A percentile compares a stretch with the other conserved stretches of the same genome.
phyloP scores from a whole-genome alignment of 2,113 vertebrate genomes.

The Eptesicus fuscus region DNA sequence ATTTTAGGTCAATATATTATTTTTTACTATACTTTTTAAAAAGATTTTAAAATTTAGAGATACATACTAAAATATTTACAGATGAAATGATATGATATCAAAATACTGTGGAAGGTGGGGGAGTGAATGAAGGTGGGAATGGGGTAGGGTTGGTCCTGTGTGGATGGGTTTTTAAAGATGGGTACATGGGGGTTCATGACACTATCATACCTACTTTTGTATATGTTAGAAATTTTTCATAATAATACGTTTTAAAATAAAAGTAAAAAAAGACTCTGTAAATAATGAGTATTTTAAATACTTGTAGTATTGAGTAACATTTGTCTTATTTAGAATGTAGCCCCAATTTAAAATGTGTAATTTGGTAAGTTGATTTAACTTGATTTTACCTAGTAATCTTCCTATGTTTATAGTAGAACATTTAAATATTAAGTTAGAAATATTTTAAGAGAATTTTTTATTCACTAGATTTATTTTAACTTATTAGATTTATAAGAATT shows the following conservation, averaged over 20 bases:
- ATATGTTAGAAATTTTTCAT: not conserved
- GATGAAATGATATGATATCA: not conserved
- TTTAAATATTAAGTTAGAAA: not conserved
- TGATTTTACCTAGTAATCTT: constrained; percentile 16
- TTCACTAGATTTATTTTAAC: not conserved
- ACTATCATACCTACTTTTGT: not conserved
- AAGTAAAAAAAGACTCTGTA: not conserved
- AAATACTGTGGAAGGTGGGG: not conserved
- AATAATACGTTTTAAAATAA: not conserved
- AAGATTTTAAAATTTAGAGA: not conserved
- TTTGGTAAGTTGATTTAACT: not conserved
- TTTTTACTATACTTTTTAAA: not conserved
- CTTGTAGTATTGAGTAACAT: not conserved
- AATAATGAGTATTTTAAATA: not conserved
- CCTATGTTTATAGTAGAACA: not conserved
- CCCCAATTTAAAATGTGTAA: not conserved
- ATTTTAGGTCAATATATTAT: not conserved
- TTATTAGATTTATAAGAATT: not conserved
- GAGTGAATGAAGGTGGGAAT: not conserved
- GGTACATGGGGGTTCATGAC: not conserved
- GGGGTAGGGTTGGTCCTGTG: not conserved
- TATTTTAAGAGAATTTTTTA: constrained; percentile 7
- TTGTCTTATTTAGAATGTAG: not conserved
- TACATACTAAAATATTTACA: not conserved
- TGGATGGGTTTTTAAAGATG: not conserved